Evolutionary conservation across 2,888 invertebrate genomes (phyloP).

Genomic region (Cheilosia soror): DNA sequence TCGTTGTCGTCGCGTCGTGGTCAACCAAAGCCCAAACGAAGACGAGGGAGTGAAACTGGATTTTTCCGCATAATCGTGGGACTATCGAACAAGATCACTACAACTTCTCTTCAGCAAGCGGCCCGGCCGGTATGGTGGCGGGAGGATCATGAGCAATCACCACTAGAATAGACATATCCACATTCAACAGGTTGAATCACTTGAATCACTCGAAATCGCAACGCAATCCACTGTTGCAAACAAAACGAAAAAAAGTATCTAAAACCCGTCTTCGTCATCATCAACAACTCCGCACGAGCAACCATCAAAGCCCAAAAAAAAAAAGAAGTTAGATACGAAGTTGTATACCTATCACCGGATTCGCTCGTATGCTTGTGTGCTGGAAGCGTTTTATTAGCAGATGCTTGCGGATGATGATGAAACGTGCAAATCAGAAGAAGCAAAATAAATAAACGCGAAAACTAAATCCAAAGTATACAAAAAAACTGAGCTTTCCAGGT

Average conservation of each 20-base stretch:
- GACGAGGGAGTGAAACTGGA: constrained; percentile 58
- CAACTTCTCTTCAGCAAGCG: constrained; percentile 1
- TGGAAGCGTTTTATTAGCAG: constrained; percentile 48
- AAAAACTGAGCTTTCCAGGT: constrained; percentile 52
- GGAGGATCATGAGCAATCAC: constrained; percentile 60
- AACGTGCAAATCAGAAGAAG: constrained; percentile 36
- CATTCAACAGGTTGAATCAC: constrained; percentile 72
- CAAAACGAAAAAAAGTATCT: constrained; percentile 17
- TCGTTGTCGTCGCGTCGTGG: constrained; percentile 37
- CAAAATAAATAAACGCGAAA: constrained; percentile 43
- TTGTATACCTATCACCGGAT: constrained; percentile 19
- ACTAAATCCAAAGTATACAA: constrained; percentile 40
- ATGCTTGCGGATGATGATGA: constrained; percentile 51
- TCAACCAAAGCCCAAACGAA: constrained; percentile 31
- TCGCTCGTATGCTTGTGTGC: constrained; percentile 8
- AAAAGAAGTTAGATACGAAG: constrained; percentile 2
- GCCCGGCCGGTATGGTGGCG: not conserved
- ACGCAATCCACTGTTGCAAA: constrained; percentile 9
- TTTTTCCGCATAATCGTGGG: constrained; percentile 8
- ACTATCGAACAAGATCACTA: constrained; percentile 61
- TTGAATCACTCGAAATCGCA: constrained; percentile 65
- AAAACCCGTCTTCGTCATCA: constrained; percentile 68
- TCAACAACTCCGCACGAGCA: constrained; percentile 39
- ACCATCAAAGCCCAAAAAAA: constrained; percentile 1
- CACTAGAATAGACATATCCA: constrained; percentile 38